Conservation (phyloP, 2,888 invertebrate genomes). For the Clanis bilineata region DNA sequence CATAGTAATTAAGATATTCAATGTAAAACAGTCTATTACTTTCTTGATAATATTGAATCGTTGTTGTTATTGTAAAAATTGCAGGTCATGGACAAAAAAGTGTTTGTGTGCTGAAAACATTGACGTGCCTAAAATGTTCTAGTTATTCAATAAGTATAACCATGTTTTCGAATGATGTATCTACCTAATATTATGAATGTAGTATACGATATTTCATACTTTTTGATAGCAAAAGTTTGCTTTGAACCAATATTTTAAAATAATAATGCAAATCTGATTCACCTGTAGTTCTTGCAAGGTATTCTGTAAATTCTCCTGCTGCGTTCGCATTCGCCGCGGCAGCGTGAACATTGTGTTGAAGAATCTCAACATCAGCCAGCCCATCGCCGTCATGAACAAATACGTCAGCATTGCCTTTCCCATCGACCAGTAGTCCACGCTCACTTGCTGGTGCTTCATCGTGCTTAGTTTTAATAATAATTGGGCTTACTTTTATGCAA, state of each 20-base stretch:
- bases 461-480: slow-evolving; percentile 20
- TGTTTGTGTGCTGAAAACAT: too few species aligned
- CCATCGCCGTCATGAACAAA: slow-evolving; percentile 81
- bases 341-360: slow-evolving; percentile 85
- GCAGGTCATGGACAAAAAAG: too few species aligned
- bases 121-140: too few species aligned
- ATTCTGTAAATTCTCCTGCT: slow-evolving; percentile 75
- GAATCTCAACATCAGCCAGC: slow-evolving; percentile 85
- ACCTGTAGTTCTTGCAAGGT: slow-evolving; percentile 78
- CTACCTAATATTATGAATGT: too few species aligned
- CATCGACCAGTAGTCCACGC: slow-evolving; percentile 86
- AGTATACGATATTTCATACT: too few species aligned
- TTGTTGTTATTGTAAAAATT: too few species aligned
- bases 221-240: too few species aligned
- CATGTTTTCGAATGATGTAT: too few species aligned
- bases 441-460: slow-evolving; percentile 86
- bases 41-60: not conserved
- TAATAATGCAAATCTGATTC: too few species aligned
- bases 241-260: too few species aligned
- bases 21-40: not conserved
- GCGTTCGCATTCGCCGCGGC: slow-evolving; percentile 82
- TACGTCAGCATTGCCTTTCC: slow-evolving; percentile 84
- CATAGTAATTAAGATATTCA: not conserved
- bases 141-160: too few species aligned
- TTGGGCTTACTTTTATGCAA: not conserved